Conservation (phyloP, 2,113 vertebrate genomes). For the Saimiri boliviensis region DNA sequence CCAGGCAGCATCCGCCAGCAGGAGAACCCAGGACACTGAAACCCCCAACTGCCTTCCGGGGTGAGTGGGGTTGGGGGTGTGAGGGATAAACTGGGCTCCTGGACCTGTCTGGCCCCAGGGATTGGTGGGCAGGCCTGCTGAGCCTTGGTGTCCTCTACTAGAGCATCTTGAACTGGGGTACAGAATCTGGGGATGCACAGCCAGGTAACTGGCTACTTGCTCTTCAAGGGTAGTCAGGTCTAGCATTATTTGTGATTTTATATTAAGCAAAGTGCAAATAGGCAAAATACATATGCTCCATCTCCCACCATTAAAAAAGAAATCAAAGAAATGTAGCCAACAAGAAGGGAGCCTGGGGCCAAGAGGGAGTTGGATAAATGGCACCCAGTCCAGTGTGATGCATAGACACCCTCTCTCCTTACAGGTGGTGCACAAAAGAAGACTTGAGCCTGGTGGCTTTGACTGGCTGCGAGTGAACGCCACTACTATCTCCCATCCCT, state of each 20-base stretch:
- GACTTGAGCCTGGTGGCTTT: not conserved
- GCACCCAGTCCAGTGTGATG: rapidly evolving
- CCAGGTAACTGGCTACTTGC: rapidly evolving
- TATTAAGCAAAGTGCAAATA: not conserved
- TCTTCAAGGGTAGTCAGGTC: not conserved
- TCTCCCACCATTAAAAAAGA: not conserved
- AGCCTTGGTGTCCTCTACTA: rapidly evolving
- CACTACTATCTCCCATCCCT: rapidly evolving
- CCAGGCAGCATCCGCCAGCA: rapidly evolving
- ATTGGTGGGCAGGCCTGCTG: not conserved
- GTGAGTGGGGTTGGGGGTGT: no score
- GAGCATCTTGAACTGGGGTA: not conserved
- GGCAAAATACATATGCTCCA: not conserved
- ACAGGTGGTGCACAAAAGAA: no score
- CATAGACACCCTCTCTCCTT: not conserved
- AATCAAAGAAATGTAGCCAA: not conserved
- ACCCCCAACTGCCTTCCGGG: not conserved
- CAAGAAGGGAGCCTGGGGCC: not conserved
- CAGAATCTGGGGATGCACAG: not conserved
- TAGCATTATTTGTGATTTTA: not conserved
- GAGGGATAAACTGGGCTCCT: not conserved
- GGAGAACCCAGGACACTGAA: not conserved
- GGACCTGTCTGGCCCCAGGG: not conserved
- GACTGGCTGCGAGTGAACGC: rapidly evolving
- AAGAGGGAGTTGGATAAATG: not conserved